Evolutionary conservation across 2,113 vertebrate genomes (phyloP).

Genomic region (Lophochroa leadbeateri): DNA sequence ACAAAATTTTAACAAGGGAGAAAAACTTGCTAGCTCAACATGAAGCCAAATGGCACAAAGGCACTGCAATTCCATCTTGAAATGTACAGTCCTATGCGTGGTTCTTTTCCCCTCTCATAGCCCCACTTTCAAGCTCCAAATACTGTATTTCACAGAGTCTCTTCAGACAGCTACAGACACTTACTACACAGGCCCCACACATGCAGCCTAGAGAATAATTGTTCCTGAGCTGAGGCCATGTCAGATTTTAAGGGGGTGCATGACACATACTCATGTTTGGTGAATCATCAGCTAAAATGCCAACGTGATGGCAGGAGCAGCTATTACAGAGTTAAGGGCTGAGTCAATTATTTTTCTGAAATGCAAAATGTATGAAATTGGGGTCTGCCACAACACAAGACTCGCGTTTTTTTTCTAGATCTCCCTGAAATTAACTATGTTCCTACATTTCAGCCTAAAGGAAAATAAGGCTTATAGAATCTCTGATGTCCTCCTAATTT

Average conservation of each 20-base stretch:
- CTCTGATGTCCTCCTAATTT: neutral
- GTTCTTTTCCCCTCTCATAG: neutral
- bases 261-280: neutral
- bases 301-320: neutral
- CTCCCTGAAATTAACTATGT: neutral
- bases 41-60: neutral
- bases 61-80: neutral
- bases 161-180: neutral
- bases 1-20: neutral
- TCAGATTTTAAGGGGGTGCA: neutral
- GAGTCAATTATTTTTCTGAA: neutral
- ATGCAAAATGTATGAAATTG: neutral
- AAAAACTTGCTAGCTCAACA: neutral
- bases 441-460: neutral
- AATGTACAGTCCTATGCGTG: accelerated
- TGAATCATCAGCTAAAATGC: neutral
- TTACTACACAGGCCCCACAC: neutral
- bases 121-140: neutral
- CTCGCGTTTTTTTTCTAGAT: neutral
- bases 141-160: neutral
- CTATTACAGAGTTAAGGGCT: neutral
- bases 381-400: neutral
- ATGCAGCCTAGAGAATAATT: neutral
- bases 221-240: neutral
- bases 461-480: neutral